Base-by-base conservation (phyloP, 2,888 invertebrate species). In the Stictocephala bisonia region DNA sequence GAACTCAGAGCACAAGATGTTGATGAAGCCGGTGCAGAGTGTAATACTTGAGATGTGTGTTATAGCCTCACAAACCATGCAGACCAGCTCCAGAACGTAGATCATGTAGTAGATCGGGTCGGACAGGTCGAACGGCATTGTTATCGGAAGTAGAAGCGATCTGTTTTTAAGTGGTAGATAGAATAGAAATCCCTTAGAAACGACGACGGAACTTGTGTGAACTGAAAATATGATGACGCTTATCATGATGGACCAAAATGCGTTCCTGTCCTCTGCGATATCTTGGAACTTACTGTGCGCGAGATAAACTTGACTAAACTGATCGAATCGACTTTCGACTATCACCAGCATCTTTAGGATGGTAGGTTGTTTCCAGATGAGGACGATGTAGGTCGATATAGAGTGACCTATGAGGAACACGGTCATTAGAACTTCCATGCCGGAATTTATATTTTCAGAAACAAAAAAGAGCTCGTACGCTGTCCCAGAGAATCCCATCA, bases 21-120 rank as follows among this genome's bases (percentile, higher is more conserved):
- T 64, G 40, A 64, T 64, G 64, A 64, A 64, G 41, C 64, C 58
- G 3, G 64, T 44, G 27, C 41, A 64, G 9, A 64, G 13, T 7
- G 64, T 40, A 20, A 64, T 64, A 44, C 64, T 44, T 1, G 64
- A 44, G 44, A 64, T 44, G 27, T 64, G 64, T 1, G 27, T 44
- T 1, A 7, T 26, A 27, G 26, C 64, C 27, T 64, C 64, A 11
- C 40, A 64, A 26, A 44, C 20, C 2, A 44, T 64, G 1, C n/a
- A 15, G 26, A 44, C 27, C 15, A 64, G 40, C 64, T 64, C 26
- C 2, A 64, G 26, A 9, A 18, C 22, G 64, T 64, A 64, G 44
- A 64, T 44, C 15, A 27, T 15, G 64, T 64, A 64, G 44, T 64
- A 64, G 3, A 26, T 44, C 3, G 27, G 24, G 44, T 64, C 20